phyloP scores from a whole-genome alignment of 2,113 vertebrate genomes.

The Sylvietta virens region DNA sequence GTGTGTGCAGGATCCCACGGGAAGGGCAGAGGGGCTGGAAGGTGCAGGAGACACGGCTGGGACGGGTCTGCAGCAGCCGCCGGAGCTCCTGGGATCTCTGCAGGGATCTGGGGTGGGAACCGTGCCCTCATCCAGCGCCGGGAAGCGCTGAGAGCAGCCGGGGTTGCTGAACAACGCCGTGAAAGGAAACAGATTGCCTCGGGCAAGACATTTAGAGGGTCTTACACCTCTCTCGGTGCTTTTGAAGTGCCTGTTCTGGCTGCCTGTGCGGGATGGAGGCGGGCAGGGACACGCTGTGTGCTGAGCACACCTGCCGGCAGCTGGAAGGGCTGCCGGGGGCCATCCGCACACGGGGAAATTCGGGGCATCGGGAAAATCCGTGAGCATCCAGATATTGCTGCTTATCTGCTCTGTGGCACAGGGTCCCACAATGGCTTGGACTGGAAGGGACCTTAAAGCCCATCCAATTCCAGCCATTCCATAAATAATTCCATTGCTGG shows the following conservation, averaged over 20 bases:
- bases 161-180: neutral
- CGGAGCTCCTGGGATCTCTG: neutral
- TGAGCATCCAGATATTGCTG: fast-evolving
- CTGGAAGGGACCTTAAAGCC: neutral
- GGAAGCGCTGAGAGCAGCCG: neutral
- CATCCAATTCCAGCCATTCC: neutral
- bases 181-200: slow-evolving; percentile 16
- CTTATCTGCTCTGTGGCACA: fast-evolving
- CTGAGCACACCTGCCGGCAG: fast-evolving
- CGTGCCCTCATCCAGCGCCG: neutral
- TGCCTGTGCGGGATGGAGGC: neutral
- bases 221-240: neutral
- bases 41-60: fast-evolving
- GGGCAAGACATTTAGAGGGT: slow-evolving; percentile 4
- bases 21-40: neutral
- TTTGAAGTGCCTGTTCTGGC: neutral
- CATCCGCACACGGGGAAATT: neutral
- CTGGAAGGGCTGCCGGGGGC: neutral
- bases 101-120: neutral
- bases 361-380: fast-evolving
- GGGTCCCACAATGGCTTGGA: fast-evolving
- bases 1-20: too few species aligned
- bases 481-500: neutral
- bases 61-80: neutral
- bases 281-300: neutral